Base-by-base conservation (phyloP, 2,888 invertebrate genomes). In the Bellardia pandia region DNA sequence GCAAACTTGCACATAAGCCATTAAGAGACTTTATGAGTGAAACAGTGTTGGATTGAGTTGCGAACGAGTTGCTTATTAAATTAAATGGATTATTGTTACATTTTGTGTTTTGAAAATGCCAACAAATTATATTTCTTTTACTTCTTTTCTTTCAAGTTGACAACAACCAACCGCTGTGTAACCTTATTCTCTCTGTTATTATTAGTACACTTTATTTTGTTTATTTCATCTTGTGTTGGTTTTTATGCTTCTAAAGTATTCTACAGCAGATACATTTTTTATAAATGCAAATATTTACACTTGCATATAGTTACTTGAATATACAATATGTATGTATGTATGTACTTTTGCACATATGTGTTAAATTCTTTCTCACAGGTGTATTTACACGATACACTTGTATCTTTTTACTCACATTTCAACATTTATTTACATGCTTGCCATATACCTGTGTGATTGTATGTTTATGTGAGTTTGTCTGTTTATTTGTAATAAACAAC, bases 321-420 rank as follows among this genome's bases (percentile, higher is more conserved):
- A 16, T 5, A 76, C 42, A 37, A 37, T 37, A 37, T 76, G 40
- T 33, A 75, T 30, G 30, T 51, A 51, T n/a, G n/a, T 14, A 13
- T 30, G 13, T 58, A 30, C 30, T 58, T 68, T 42, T 62, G 33
- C 56, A 33, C 51, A 40, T 64, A 40, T 76, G 51, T 62, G 66
- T 37, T 53, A 62, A 56, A 14, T 74, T 77, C 66, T 76, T 80
- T 80, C 71, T 81, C 77, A 81, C 72, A 84, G 56, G 68, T 85
- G 77, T 60, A 74, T 69, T 81, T 42, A 66, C 30, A 42, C 37
- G 66, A 72, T 42, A 16, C 16, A 62, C 9, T 60, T 13, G 37
- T 37, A 66, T 45, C n/a, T n/a, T n/a, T n/a, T 58, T 42, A 40
- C 51, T 53, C 37, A 74, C n/a, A 40, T 40, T 0, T 11, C 1